Evolutionary conservation across 2,113 vertebrate genomes (phyloP).

Genomic region (Eulacestoma nigropectus): DNA sequence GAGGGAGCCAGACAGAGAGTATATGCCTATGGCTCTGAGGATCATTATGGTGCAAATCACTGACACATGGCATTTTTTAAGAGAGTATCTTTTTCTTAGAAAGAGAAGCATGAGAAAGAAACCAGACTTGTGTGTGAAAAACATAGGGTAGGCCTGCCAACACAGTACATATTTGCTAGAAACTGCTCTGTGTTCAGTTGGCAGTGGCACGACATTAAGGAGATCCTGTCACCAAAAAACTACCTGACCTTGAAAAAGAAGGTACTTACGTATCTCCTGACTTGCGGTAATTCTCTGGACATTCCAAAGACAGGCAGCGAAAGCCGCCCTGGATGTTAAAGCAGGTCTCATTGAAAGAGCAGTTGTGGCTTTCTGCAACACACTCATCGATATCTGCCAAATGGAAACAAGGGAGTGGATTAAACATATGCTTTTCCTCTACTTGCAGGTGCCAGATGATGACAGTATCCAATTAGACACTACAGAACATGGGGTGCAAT

Average conservation of each 20-base stretch:
- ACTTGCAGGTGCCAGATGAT: neutral
- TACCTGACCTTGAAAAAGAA: neutral
- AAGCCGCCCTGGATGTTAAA: slow-evolving; percentile 94
- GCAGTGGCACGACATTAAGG: neutral
- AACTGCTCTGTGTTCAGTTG: rapidly evolving
- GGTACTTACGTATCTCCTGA: slow-evolving; percentile 89
- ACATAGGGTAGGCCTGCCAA: neutral
- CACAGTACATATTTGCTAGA: rapidly evolving
- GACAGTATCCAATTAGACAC: neutral
- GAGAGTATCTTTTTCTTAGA: neutral
- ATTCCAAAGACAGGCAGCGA: slow-evolving; percentile 86
- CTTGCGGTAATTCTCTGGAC: slow-evolving; percentile 87
- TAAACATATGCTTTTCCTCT: neutral
- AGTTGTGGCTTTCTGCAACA: slow-evolving; percentile 87
- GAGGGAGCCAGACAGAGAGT: neutral
- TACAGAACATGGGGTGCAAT: neutral
- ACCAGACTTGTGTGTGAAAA: neutral
- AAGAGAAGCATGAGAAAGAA: neutral
- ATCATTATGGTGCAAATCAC: neutral
- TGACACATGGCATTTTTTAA: neutral
- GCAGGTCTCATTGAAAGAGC: slow-evolving; percentile 86
- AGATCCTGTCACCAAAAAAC: neutral
- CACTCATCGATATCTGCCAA: slow-evolving; percentile 91
- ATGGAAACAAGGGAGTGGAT: neutral
- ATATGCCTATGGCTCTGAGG: neutral